Base-by-base conservation (phyloP, 2,113 vertebrate genomes). In the Apteryx mantelli region DNA sequence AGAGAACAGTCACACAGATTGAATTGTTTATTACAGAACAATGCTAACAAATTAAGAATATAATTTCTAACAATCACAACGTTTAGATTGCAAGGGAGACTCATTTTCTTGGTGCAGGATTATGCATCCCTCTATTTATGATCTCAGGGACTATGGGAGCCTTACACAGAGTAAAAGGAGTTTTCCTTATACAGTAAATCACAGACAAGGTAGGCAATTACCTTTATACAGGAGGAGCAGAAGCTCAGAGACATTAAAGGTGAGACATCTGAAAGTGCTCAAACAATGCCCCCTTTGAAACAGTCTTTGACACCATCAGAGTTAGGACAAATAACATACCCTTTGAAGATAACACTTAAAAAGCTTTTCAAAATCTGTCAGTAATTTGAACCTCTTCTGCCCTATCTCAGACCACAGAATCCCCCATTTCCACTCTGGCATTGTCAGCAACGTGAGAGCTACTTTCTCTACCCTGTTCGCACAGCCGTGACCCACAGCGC, bases 341-440 rank as follows among this genome's bases (percentile, higher is more conserved):
- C 85, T 96, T 96, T 96, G 93, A 96, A 95, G 90, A 93, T 60
- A 80, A 32, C 82, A 90, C 82, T 93, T 96, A 42, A 91, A 96
- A 96, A 95, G 82, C 92, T 90, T 90, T 90, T 73, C 76, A 86
- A 93, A 96, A 96, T 86, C 93, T 90, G 88, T 36, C 90, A 75
- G 92, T 93, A 92, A 95, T 92, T 89, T 86, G 71, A 97, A 94
- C 42, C 68, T 81, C 32, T 82, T 81, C 79, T 93, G 79, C 63
- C 76, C 79, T 83, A 30, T 78, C 82, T 89, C 79, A 64, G 87
- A 70, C 60, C 42, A 64, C 44, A 75, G 73, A 94, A 86, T 66
- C 36, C n/a, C 68, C 9, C 10, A 0, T 74, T 93, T 52, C 19
- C 84, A 85, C 70, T 84, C 66, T 22, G 60, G 44, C 60, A 88